A percentile compares a stretch with the other conserved stretches of the same genome.
These are phyloP conservation scores for Phrynosoma blainvillii DNA, from an alignment of 2,113 vertebrate genomes.

Conservation along the genomic window DNA sequence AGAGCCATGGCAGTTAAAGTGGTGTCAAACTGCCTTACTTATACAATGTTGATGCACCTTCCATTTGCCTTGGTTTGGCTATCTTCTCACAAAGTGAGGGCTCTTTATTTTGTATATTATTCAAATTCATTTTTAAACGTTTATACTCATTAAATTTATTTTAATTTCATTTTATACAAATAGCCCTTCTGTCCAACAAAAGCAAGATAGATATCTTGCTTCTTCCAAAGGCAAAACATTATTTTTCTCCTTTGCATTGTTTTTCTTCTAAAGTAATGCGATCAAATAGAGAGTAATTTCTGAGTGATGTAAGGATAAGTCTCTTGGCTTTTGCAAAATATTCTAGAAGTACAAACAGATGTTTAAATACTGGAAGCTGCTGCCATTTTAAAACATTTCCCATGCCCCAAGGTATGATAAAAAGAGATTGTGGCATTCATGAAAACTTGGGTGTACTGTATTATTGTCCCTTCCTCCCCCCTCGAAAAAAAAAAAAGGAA, in stretches of 20 bases:
- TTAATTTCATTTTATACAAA: too few relatives aligned
- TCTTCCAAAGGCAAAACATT: not conserved
- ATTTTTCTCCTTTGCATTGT: not conserved
- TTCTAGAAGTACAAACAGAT: constrained; percentile 30
- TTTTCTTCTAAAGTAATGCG: constrained; percentile 1
- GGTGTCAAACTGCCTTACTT: too few relatives aligned
- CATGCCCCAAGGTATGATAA: not conserved
- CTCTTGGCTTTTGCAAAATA: not conserved
- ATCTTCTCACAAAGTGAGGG: not conserved
- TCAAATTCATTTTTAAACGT: not conserved
- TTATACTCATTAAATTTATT: not conserved
- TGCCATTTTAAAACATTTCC: constrained; percentile 18
- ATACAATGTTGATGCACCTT: too few relatives aligned
- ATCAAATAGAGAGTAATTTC: not conserved
- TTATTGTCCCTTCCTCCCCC: constrained; percentile 25
- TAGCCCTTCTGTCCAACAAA: not conserved
- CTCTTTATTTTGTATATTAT: not conserved
- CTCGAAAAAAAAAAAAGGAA: not conserved
- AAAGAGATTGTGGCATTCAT: constrained; percentile 36
- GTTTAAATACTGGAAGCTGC: constrained; percentile 23
- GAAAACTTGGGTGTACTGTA: not conserved
- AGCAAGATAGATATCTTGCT: not conserved
- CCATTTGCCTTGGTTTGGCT: not conserved
- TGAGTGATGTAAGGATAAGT: constrained; percentile 6
- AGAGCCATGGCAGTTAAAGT: too few relatives aligned